Evolutionary conservation across 2,797 vertebrate genomes (phyloP).

Genomic region (Uromys caudimaculatus): DNA sequence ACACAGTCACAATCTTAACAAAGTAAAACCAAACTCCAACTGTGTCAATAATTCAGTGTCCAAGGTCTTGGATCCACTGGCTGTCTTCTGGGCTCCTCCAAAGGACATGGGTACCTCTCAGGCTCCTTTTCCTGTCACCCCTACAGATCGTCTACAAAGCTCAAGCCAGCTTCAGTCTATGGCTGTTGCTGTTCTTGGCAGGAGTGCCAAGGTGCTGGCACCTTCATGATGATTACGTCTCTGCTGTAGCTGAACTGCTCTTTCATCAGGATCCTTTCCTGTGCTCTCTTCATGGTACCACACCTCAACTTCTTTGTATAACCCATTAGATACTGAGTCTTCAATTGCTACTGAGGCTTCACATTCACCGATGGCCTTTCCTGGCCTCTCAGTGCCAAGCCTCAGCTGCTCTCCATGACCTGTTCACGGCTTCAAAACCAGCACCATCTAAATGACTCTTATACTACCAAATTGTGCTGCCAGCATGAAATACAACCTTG

Average conservation of each 20-base stretch:
- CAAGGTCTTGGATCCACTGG: neutral
- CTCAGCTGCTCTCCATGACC: neutral
- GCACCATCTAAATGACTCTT: neutral
- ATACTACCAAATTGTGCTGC: neutral
- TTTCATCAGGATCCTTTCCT: neutral
- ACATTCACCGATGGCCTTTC: neutral
- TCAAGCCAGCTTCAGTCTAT: neutral
- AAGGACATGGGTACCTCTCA: neutral
- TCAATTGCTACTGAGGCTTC: neutral
- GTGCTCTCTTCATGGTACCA: neutral
- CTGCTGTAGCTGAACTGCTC: neutral
- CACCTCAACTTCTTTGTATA: neutral
- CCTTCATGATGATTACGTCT: neutral
- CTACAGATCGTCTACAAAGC: neutral
- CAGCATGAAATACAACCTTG: neutral
- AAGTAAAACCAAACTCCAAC: neutral
- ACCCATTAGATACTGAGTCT: neutral
- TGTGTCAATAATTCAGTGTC: neutral
- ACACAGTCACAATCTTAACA: neutral
- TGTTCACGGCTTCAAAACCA: neutral
- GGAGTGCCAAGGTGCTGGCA: neutral
- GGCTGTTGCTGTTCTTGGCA: neutral
- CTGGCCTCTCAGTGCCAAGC: neutral
- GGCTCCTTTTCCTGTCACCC: neutral
- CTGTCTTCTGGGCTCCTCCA: neutral